Evolutionary conservation across 2,888 invertebrate species (phyloP), one percentile per base, ranked within the genome.

Genomic region (Strigamia transsilvanica): DNA sequence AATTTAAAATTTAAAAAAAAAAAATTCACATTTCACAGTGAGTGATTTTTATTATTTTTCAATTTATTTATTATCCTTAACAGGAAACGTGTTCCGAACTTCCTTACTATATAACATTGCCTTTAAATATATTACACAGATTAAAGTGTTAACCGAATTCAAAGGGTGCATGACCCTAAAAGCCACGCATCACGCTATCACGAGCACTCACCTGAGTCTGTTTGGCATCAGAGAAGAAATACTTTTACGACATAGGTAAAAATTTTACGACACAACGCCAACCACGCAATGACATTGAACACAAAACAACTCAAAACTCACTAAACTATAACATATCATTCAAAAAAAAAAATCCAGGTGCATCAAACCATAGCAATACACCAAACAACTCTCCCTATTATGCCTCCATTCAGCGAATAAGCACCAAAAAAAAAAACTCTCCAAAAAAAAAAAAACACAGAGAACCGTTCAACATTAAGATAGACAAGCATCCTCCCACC

Each of bases 121-220:
- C 56, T 56, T 56, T 56, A 56, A 56, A 56, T 18, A 18, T 56
- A 56, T 56, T 9, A 18, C 56, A 4, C 56, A 21, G 56, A 56
- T 56, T 56, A 56, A 56, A 56, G 56, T 18, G 56, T 56, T 56
- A 56, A 56, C 18, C 56, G 56, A 56, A 56, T 56, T 56, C 18
- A 56, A 56, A 56, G 56, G 56, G 56, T 56, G 56, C 56, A 56
- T 56, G 56, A 56, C 56, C 56, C 56, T 56, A 56, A 56, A 56
- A 56, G 56, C 56, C 56, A 56, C 56, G 56, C 56, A 56, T 56
- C 56, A 56, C 56, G 56, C 56, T 18, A 56, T 56, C 56, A 21
- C 56, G n/a, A 56, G 56, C 56, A 56, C 56, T 56, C 56, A 56
- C 56, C 56, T 56, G 56, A 56, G 56, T 56, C 56, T 56, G 18